Evolutionary conservation across 2,113 vertebrate genomes (phyloP), one percentile per base, ranked within the genome.

Genomic region (Perognathus longimembris): DNA sequence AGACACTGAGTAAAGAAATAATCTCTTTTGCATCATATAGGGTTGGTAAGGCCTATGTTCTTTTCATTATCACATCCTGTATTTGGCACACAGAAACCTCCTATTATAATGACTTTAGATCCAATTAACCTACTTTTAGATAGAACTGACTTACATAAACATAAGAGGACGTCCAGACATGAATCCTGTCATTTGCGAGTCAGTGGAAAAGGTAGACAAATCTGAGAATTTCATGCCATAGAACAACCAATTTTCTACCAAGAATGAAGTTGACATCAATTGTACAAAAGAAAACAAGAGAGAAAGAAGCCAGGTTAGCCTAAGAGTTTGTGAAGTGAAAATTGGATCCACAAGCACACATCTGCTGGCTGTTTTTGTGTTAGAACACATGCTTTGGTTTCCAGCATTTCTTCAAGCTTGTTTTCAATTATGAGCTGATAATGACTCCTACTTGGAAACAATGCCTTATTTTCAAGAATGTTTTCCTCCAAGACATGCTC

Each of bases 241-340:
- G 34, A 90, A 88, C 40, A 95, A 63, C 42, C 24, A 42, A 28
- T 89, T 94, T 95, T 86, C 38, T 64, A 63, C 76, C 66, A 84
- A 26, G n/a, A 91, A 94, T 77, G 57, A 88, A 89, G 26, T 34
- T 88, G 67, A 92, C 73, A 92, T 80, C 86, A 90, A 69, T 91
- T 92, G 92, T 80, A 81, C 83, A 94, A 75, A 90, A 95, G 77
- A 86, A 85, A 80, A 21, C 76, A 87, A 77, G 21, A 20, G 54
- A 66, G 45, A 77, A 95, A 84, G 38, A 92, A 76, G 69, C 79
- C 71, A 66, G 22, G 26, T 73, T 45, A 38, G 57, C 76, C 24
- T 36, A 21, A 15, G 3, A 38, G 90, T 85, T 95, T 91, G 50
- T 63, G 86, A 74, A 63, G 82, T 84, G 89, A 89, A 86, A 89